These are phyloP conservation scores for Huso huso DNA, from an alignment of 2,797 vertebrate species.

Conservation along the genomic window DNA sequence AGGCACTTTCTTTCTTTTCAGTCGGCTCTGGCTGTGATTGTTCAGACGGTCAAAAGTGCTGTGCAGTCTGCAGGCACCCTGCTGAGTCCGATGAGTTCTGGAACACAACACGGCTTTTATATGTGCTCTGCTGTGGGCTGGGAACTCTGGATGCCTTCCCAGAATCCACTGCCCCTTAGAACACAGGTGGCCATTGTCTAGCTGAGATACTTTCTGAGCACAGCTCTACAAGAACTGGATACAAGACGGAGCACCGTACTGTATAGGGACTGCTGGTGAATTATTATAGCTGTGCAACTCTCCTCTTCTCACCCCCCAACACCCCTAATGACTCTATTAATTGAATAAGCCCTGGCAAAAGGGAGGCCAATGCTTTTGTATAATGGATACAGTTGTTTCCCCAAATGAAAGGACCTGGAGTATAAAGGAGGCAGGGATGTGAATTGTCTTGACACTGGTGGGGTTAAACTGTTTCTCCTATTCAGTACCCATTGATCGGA, in stretches of 20 bases:
- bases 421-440: no score
- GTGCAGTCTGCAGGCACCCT: neutral
- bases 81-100: neutral
- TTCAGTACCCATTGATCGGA: neutral
- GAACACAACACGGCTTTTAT: neutral
- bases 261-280: no score
- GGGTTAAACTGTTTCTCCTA: constrained; percentile 5
- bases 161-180: constrained; percentile 1
- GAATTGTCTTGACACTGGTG: constrained; percentile 6
- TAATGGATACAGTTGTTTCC: neutral
- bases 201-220: neutral
- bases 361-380: no score
- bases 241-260: no score
- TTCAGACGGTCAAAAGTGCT: neutral
- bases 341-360: no score
- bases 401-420: neutral
- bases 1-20: neutral
- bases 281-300: no score
- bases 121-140: neutral
- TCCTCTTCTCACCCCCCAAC: no score
- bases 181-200: neutral
- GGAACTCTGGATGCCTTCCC: neutral
- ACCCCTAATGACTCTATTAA: no score
- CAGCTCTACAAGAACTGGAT: no score
- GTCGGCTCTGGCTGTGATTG: neutral